These are phyloP conservation scores for Cyclura pinguis DNA, from an alignment of 2,797 vertebrate species.

Conservation along the genomic window DNA sequence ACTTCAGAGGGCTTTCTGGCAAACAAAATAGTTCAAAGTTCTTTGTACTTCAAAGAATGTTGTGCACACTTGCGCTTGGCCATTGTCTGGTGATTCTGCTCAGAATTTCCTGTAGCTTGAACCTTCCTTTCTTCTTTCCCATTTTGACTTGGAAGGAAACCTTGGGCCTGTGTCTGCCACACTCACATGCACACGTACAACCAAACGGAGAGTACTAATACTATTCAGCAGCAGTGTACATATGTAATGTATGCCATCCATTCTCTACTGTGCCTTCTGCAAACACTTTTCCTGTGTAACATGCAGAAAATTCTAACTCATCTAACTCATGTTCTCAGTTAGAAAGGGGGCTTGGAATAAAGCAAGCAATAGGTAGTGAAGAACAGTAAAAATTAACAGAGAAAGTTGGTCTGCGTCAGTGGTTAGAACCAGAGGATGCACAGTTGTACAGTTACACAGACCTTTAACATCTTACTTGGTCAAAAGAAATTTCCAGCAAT, in stretches of 20 bases:
- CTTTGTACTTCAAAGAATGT: constrained; percentile 52
- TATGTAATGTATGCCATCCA: neutral
- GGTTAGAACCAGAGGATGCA: neutral
- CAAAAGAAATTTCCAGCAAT: neutral
- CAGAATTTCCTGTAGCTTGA: constrained; percentile 23
- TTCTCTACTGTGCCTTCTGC: constrained; percentile 21
- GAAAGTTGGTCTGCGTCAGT: neutral
- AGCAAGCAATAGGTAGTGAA: neutral
- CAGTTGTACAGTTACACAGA: neutral
- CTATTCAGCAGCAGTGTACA: neutral
- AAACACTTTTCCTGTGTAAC: neutral
- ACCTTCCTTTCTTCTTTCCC: constrained; percentile 2
- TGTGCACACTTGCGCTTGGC: constrained; percentile 34
- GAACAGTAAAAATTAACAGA: neutral
- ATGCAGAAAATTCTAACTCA: neutral
- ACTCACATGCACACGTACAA: neutral
- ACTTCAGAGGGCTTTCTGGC: constrained; percentile 41
- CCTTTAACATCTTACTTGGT: neutral
- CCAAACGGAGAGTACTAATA: constrained; percentile 10
- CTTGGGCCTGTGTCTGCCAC: neutral
- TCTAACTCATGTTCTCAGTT: constrained; percentile 39
- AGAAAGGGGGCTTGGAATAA: neutral
- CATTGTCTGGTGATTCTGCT: constrained; percentile 43
- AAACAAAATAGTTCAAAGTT: constrained; percentile 52
- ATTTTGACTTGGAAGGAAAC: constrained; percentile 17